Evolutionary conservation across 2,113 vertebrate species (phyloP).

Genomic region (Austrofundulus limnaeus): DNA sequence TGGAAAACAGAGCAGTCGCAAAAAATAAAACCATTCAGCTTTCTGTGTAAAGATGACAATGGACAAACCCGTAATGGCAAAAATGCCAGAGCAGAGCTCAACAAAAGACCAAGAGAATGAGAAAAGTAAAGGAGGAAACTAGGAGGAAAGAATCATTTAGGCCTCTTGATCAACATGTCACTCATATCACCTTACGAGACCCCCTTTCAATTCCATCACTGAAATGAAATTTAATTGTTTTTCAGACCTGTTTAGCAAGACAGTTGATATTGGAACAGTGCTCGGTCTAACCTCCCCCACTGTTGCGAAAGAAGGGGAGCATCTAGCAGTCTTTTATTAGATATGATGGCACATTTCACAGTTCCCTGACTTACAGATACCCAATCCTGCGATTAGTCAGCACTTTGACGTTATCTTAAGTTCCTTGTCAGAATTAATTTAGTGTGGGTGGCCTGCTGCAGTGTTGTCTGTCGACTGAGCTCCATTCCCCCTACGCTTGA

Average conservation of each 20-base stretch:
- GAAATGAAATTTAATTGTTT: conserved; percentile 73
- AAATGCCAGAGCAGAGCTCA: conserved; percentile 44
- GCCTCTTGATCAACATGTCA: conserved; percentile 68
- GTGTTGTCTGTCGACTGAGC: conserved; percentile 73
- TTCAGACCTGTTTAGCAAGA: conserved; percentile 53
- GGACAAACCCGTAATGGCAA: conserved; percentile 67
- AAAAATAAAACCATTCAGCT: conserved; percentile 63
- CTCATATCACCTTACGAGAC: conserved; percentile 50
- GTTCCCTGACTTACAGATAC: conserved; percentile 79
- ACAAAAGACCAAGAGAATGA: conserved; percentile 64
- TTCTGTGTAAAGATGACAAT: conserved; percentile 59
- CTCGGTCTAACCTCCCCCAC: conserved; percentile 45
- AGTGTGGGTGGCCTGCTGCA: conserved; percentile 75
- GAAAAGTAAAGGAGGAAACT: conserved; percentile 57
- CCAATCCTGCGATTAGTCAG: conserved; percentile 81
- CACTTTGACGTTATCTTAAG: conserved; percentile 81
- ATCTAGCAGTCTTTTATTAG: conserved; percentile 81
- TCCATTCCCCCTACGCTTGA: conserved; percentile 60
- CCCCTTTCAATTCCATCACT: conserved; percentile 34
- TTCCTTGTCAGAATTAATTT: conserved; percentile 83
- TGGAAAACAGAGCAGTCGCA: conserved; percentile 60
- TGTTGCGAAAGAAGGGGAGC: conserved; percentile 66
- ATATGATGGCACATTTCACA: conserved; percentile 82
- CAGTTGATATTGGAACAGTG: conserved; percentile 45
- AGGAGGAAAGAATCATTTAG: conserved; percentile 63